Conservation (phyloP, 2,113 vertebrate genomes). For the Elephantulus edwardii region DNA sequence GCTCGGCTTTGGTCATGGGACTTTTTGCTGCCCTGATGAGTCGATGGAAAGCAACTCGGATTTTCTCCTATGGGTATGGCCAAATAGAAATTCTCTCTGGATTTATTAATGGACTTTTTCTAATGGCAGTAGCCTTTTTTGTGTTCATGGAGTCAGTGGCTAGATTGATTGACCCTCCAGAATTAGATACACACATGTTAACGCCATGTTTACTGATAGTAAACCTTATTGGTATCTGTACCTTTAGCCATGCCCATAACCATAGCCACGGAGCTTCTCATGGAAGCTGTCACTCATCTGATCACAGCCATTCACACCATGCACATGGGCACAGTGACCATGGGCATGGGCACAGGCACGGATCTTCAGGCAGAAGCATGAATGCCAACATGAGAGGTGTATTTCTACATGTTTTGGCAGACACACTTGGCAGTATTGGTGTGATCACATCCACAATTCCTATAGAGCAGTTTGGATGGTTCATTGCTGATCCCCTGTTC, state of each 20-base stretch:
- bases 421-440: conserved; percentile 97
- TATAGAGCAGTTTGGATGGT: conserved; percentile 98
- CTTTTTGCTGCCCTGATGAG: conserved; percentile 98
- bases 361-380: conserved; percentile 90
- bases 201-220: conserved; percentile 96
- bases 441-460: conserved; percentile 97
- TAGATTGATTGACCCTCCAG: conserved; percentile 95
- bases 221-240: conserved; percentile 98
- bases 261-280: conserved; percentile 89
- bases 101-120: conserved; percentile 98
- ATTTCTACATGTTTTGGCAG: conserved; percentile 96
- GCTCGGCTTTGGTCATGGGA: conserved; percentile 96
- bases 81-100: conserved; percentile 98
- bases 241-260: conserved; percentile 96
- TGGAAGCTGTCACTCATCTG: conserved; percentile 87
- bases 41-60: conserved; percentile 98
- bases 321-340: conserved; percentile 86
- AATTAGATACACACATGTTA: conserved; percentile 98
- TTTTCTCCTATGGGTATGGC: conserved; percentile 98
- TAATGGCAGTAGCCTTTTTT: conserved; percentile 99
- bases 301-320: conserved; percentile 92
- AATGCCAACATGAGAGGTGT: conserved; percentile 99
- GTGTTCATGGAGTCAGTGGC: conserved; percentile 96
- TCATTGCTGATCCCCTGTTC: conserved; percentile 98
- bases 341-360: conserved; percentile 87